phyloP scores from a whole-genome alignment of 2,888 invertebrate genomes.

The Caenorhabditis sp. region DNA sequence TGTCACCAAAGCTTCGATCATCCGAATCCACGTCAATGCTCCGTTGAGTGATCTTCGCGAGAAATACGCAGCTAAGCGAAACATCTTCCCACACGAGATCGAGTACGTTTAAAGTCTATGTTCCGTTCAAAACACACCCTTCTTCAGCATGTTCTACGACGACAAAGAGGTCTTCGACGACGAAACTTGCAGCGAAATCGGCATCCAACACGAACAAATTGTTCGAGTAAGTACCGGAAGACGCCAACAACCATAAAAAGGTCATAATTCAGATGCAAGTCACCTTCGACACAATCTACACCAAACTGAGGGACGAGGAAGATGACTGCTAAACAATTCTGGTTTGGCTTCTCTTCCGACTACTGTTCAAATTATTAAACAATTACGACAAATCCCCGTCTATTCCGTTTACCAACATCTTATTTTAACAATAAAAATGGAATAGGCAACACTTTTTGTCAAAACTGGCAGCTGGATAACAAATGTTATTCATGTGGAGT shows the following conservation, averaged over 20 bases:
- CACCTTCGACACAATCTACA: conserved; percentile 19
- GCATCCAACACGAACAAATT: conserved; percentile 46
- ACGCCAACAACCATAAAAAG: not conserved
- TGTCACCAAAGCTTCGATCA: conserved; percentile 16
- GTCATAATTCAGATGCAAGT: conserved; percentile 35
- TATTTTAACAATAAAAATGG: no score
- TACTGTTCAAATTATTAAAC: no score
- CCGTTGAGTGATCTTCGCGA: conserved; percentile 32
- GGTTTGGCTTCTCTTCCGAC: no score
- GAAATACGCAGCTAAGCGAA: conserved; percentile 28
- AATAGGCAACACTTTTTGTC: no score
- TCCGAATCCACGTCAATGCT: conserved; percentile 18
- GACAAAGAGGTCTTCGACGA: conserved; percentile 45
- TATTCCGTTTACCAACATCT: no score
- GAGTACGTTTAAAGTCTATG: conserved; percentile 23
- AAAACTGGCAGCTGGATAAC: no score
- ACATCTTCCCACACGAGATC: conserved; percentile 47
- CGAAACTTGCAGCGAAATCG: conserved; percentile 38
- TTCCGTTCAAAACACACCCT: not conserved
- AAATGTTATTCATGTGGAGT: no score
- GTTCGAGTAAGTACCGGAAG: conserved; percentile 15
- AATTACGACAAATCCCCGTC: no score
- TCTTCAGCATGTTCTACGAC: conserved; percentile 50
- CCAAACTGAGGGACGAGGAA: conserved; percentile 9
- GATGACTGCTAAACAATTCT: not conserved